A percentile compares a stretch with the other conserved stretches of the same genome.
Evolutionary conservation across 2,888 invertebrate genomes (phyloP).

Genomic region (Prostheceraeus crozeri): DNA sequence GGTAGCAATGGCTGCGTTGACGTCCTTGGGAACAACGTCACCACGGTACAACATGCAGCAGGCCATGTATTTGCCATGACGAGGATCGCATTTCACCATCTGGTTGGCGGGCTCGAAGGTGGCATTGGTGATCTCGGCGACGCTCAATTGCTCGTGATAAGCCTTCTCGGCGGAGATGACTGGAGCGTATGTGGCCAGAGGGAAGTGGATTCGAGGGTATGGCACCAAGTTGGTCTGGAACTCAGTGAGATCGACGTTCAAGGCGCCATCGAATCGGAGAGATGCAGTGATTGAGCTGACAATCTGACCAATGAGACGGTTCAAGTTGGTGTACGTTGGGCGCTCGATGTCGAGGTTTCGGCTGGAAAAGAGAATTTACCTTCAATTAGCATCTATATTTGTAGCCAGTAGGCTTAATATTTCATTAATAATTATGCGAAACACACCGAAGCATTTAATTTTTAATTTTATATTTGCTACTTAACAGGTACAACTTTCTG

Average conservation of each 20-base stretch:
- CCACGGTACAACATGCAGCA: conserved; percentile 43
- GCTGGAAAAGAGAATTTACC: too few relatives aligned
- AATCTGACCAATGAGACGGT: conserved; percentile 85
- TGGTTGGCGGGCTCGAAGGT: conserved; percentile 50
- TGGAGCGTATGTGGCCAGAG: conserved; percentile 66
- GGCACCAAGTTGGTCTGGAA: conserved; percentile 56
- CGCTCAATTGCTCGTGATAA: conserved; percentile 47
- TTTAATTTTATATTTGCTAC: too few relatives aligned
- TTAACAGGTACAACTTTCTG: too few relatives aligned
- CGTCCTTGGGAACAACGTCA: conserved; percentile 45
- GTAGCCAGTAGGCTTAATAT: too few relatives aligned
- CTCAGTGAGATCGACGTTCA: conserved; percentile 59
- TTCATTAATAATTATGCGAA: too few relatives aligned
- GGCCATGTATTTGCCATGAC: conserved; percentile 43
- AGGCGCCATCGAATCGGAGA: conserved; percentile 58
- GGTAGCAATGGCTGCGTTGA: conserved; percentile 59
- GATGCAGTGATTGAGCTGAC: conserved; percentile 56
- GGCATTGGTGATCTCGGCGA: conserved; percentile 48
- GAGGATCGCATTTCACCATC: conserved; percentile 44
- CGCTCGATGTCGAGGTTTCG: conserved; percentile 73
- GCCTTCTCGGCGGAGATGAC: conserved; percentile 49
- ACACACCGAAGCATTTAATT: too few relatives aligned
- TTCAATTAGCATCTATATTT: too few relatives aligned
- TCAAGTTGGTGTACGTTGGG: conserved; percentile 77
- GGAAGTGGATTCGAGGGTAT: conserved; percentile 71